These are phyloP conservation scores for Cossypha niveicapilla DNA, from an alignment of 2,797 vertebrate genomes.

Conservation along the genomic window DNA sequence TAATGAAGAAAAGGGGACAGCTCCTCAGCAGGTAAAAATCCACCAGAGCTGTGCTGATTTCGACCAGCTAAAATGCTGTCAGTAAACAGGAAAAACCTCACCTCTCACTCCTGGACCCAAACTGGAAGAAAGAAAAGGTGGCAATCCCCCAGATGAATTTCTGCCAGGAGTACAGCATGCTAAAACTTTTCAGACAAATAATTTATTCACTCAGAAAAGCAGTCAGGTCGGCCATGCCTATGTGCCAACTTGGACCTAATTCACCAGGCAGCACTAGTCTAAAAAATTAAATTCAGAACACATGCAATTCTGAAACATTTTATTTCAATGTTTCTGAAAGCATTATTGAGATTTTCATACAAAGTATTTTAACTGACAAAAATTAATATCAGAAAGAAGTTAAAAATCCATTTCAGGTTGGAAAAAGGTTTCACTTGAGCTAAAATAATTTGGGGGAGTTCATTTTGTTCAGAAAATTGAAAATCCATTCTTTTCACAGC, in stretches of 20 bases:
- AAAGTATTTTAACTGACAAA: constrained; percentile 12
- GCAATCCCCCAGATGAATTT: neutral
- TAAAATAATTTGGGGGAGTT: constrained; percentile 6
- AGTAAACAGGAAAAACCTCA: neutral
- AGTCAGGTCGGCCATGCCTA: neutral
- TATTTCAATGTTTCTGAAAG: neutral
- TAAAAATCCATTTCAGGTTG: constrained; percentile 11
- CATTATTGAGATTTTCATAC: neutral
- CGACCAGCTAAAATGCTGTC: neutral
- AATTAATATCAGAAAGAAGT: neutral
- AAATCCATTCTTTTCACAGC: constrained; percentile 27
- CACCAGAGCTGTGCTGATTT: neutral
- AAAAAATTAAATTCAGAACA: neutral
- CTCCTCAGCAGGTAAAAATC: constrained; percentile 52
- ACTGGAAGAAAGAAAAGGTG: neutral
- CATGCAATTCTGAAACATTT: neutral
- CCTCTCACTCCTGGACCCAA: neutral
- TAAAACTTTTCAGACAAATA: neutral
- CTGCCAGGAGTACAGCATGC: neutral
- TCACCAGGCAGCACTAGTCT: neutral
- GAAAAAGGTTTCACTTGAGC: constrained; percentile 30
- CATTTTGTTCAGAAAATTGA: constrained; percentile 24
- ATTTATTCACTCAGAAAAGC: neutral
- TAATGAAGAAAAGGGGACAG: constrained; percentile 32
- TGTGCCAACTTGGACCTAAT: neutral